phyloP scores from a whole-genome alignment of 2,888 invertebrate species.

The Eurois occulta region DNA sequence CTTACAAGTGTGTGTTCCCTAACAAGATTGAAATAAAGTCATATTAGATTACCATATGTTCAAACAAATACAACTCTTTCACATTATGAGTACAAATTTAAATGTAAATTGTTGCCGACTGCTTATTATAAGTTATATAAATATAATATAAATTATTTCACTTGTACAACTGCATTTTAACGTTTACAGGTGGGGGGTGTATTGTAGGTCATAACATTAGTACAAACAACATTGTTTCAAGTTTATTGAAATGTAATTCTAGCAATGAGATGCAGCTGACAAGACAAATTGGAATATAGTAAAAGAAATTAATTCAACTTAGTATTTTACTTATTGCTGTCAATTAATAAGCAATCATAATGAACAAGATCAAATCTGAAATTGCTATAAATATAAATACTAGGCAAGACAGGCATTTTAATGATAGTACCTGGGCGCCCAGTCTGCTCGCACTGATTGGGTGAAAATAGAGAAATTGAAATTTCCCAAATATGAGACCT shows the following conservation, averaged over 20 bases:
- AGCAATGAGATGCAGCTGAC: fast-evolving
- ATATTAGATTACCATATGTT: constrained; percentile 86
- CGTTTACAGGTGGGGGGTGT: background rate
- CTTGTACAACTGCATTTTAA: background rate
- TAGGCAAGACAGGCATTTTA: too few relatives aligned
- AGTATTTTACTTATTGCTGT: background rate
- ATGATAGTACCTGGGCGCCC: too few relatives aligned
- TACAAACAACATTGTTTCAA: background rate
- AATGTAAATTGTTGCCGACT: constrained; percentile 12
- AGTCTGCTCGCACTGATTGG: too few relatives aligned
- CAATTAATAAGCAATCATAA: constrained; percentile 8
- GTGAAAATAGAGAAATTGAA: too few relatives aligned
- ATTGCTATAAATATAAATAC: background rate
- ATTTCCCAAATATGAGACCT: too few relatives aligned
- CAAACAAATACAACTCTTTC: constrained; percentile 80
- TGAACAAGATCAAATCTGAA: background rate
- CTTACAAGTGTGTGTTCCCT: constrained; percentile 83
- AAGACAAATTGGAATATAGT: background rate
- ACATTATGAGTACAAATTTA: constrained; percentile 41
- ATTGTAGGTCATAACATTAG: background rate
- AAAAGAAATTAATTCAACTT: background rate
- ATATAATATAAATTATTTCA: background rate
- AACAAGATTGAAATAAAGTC: constrained; percentile 88
- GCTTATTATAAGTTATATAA: background rate
- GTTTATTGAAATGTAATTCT: background rate